phyloP scores from a whole-genome alignment of 2,113 vertebrate genomes.

The Carassius auratus region DNA sequence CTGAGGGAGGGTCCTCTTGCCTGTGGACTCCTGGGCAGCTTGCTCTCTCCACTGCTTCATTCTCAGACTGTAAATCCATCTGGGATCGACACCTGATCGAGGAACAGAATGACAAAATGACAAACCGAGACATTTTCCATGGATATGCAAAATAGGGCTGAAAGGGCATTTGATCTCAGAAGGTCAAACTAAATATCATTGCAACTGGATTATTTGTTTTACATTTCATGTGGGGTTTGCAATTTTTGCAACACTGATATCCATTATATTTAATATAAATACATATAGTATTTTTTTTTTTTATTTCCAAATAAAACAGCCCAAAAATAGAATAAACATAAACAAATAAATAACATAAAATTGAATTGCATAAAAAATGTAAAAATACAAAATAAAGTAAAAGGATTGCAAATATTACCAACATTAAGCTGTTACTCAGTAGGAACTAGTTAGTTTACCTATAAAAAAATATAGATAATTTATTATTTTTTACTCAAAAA shows the following conservation, averaged over 20 bases:
- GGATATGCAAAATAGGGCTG: neutral
- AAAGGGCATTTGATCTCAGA: neutral
- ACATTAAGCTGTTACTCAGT: neutral
- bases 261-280: too few relatives aligned
- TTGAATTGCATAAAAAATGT: neutral
- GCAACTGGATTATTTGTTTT: neutral
- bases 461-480: too few relatives aligned
- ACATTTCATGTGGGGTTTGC: neutral
- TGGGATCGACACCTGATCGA: conserved; percentile 73
- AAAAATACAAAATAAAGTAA: neutral
- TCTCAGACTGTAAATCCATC: conserved; percentile 85
- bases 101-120: neutral
- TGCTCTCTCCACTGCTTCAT: conserved; percentile 78
- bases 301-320: neutral
- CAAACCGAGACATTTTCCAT: neutral
- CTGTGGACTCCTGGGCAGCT: conserved; percentile 67
- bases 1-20: conserved; percentile 76
- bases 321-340: neutral
- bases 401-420: too few relatives aligned
- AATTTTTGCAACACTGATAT: neutral
- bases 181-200: neutral
- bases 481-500: too few relatives aligned
- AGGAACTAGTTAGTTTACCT: too few relatives aligned
- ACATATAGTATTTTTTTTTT: neutral
- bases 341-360: neutral